A percentile compares a stretch with the other conserved stretches of the same genome.
phyloP scores from a whole-genome alignment of 2,888 invertebrate species.

The Ctena decussata region DNA sequence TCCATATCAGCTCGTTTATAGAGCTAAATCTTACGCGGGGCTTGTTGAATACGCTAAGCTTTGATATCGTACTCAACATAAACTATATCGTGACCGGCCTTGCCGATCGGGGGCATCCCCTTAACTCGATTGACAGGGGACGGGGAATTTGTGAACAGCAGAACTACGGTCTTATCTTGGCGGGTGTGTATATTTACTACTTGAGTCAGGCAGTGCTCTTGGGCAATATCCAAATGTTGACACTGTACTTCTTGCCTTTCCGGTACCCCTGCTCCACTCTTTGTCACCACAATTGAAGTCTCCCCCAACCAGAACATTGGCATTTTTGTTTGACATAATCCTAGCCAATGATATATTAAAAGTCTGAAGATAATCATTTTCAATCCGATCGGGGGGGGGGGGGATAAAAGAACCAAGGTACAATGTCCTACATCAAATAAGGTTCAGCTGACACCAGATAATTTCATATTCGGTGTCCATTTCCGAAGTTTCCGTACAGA shows the following conservation, averaged over 20 bases:
- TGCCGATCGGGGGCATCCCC: background rate
- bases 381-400: background rate
- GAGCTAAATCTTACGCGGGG: background rate
- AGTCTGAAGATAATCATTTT: background rate
- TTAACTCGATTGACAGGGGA: background rate
- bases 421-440: background rate
- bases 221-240: background rate
- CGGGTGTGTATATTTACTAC: constrained; percentile 8
- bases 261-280: background rate
- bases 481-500: background rate
- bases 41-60: no score
- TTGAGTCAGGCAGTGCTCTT: constrained; percentile 1
- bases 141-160: constrained; percentile 7
- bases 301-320: background rate
- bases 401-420: constrained; percentile 1
- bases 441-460: background rate
- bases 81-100: background rate
- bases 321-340: constrained; percentile 7
- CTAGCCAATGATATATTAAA: background rate
- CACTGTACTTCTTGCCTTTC: background rate
- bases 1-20: no score
- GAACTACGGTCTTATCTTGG: background rate
- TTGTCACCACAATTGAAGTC: constrained; percentile 21
- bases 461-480: no score
- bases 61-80: constrained; percentile 18